Percentiles rank a stretch among this genome's conserved stretches.
phyloP scores from a whole-genome alignment of 2,888 invertebrate genomes.

The Timema cristinae region DNA sequence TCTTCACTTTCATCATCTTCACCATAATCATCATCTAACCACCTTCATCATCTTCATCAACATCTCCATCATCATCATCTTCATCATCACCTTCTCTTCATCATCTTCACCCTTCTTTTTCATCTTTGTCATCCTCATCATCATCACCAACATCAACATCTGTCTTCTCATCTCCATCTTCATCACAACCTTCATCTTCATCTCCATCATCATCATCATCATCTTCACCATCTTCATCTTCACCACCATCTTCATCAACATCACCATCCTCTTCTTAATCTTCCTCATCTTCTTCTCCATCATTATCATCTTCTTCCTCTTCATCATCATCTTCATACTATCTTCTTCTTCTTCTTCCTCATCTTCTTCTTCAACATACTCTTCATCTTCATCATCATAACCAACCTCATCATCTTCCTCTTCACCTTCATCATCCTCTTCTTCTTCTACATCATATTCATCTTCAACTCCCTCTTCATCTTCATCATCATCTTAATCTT shows the following conservation, averaged over 20 bases:
- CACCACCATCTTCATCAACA: neutral
- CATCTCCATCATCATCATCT: neutral
- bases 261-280: neutral
- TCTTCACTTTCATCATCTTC: constrained; percentile 2
- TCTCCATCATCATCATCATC: neutral
- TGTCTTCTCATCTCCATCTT: neutral
- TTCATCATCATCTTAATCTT: neutral
- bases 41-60: constrained; percentile 3
- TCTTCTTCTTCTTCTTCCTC: neutral
- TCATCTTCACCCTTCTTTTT: neutral
- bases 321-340: neutral
- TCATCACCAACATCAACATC: neutral
- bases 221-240: neutral
- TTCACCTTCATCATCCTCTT: neutral
- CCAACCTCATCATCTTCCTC: neutral
- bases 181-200: neutral
- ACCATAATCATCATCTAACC: neutral
- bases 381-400: neutral
- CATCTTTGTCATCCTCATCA: neutral
- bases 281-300: neutral
- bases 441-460: neutral
- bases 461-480: neutral
- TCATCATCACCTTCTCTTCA: neutral
- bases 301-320: neutral
- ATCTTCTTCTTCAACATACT: neutral